Evolutionary conservation across 2,888 invertebrate genomes (phyloP), one percentile per base, ranked within the genome.

Genomic region (Axea sp.): DNA sequence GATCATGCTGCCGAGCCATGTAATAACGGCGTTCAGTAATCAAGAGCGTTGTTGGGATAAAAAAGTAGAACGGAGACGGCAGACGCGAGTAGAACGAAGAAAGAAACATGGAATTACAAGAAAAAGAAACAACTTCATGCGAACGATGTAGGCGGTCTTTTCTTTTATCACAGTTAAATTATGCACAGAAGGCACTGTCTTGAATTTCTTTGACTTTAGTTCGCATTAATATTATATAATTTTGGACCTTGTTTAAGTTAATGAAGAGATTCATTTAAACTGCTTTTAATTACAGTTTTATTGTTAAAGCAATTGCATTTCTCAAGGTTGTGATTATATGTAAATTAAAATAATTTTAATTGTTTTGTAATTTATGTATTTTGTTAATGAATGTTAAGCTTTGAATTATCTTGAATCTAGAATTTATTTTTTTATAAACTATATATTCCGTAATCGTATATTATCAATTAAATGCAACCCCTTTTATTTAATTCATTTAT

Each of bases 21-120:
- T 82, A 82, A 82, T 83, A 78, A 81, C 74, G 78, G 79, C 76
- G 78, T 81, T 80, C 77, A 67, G 78, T 80, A 82, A 84, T 84
- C 83, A 81, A 80, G 78, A 77, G 75, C 77, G 77, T 78, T 76
- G 73, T 74, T 69, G 72, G 67, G 57, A 51, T 71, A 76, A 76
- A 62, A 68, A 68, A 73, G 24, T 62, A 45, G 24, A 26, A 71
- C 57, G 59, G 28, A 33, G 57, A 31, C 12, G 11, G 57, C 26
- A 24, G 26, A 28, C 33, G 17, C 15, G 35, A 26, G 30, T 8
- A 8, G 17, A 28, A 59, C 41, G 41, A 26, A 15, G 57, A 67
- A 57, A 33, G 22, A 12, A 47, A 47, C 11, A 35, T 49, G 33
- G 55, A 49, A 55, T 55, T 33, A 19, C 55, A 33, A 43, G 17